Percentiles rank a stretch among this genome's conserved stretches.
phyloP scores from a whole-genome alignment of 2,888 invertebrate genomes.

The Sialis lutaria region DNA sequence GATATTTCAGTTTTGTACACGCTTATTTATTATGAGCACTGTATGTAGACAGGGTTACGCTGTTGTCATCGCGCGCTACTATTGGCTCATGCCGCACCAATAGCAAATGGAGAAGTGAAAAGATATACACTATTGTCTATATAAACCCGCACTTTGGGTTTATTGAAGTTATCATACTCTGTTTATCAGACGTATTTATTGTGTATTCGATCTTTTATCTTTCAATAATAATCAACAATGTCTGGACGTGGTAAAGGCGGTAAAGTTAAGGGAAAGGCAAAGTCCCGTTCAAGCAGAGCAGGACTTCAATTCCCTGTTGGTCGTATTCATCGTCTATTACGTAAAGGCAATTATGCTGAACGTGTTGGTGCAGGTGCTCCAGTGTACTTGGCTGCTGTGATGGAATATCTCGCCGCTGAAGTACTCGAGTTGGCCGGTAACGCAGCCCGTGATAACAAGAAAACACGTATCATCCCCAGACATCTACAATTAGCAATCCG shows the following conservation, averaged over 20 bases:
- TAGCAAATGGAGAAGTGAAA: too few species aligned
- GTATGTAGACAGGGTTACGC: too few species aligned
- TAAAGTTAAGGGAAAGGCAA: conserved; percentile 26
- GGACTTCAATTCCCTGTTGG: conserved; percentile 42
- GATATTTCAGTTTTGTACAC: too few species aligned
- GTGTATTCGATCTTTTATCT: background rate
- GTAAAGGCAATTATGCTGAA: conserved; percentile 43
- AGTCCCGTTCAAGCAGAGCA: conserved; percentile 34
- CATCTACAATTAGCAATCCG: conserved; percentile 64
- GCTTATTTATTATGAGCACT: too few species aligned
- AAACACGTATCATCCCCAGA: conserved; percentile 54
- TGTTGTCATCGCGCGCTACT: too few species aligned
- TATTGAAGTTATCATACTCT: too few species aligned
- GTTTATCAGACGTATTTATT: too few species aligned
- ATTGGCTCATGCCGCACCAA: too few species aligned
- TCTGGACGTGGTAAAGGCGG: conserved; percentile 25
- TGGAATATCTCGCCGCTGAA: conserved; percentile 54
- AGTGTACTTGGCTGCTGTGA: conserved; percentile 35
- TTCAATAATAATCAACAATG: conserved; percentile 17
- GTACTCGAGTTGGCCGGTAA: conserved; percentile 48
- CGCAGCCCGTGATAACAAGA: conserved; percentile 50
- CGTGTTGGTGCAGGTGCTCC: conserved; percentile 36
- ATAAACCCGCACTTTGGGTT: too few species aligned
- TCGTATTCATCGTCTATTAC: conserved; percentile 37
- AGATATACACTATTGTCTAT: too few species aligned